phyloP scores from a whole-genome alignment of 2,888 invertebrate species.

The Nasonia oneida region DNA sequence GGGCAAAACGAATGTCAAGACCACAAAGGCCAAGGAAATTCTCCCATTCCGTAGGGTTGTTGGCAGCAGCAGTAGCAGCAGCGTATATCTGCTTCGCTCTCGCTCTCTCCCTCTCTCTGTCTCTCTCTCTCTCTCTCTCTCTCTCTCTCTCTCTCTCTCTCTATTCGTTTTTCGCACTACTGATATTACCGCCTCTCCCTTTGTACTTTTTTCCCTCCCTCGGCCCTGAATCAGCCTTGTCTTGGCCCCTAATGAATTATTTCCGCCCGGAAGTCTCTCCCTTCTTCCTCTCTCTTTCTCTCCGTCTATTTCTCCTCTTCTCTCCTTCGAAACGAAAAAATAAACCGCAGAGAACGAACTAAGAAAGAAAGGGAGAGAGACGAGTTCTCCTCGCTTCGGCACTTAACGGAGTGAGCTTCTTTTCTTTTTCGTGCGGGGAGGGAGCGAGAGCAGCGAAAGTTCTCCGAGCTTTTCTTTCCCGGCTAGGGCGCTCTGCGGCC shows the following conservation, averaged over 20 bases:
- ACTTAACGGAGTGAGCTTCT: slow-evolving; percentile 58
- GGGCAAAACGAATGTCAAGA: slow-evolving; percentile 44
- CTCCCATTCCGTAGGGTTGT: neutral
- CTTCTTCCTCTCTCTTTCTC: neutral
- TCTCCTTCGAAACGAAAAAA: neutral
- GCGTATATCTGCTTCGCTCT: slow-evolving; percentile 14
- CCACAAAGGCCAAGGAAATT: slow-evolving; percentile 45
- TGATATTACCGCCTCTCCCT: slow-evolving; percentile 32
- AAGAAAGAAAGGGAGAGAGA: slow-evolving; percentile 11
- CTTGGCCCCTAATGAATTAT: slow-evolving; percentile 58
- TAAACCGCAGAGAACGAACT: slow-evolving; percentile 14
- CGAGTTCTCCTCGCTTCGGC: slow-evolving; percentile 50
- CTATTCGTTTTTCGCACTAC: slow-evolving; percentile 19
- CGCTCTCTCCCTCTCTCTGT: neutral
- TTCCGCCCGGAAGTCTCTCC: slow-evolving; percentile 55
- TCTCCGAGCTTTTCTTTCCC: slow-evolving; percentile 42
- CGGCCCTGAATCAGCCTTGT: slow-evolving; percentile 46
- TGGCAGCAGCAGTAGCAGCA: neutral
- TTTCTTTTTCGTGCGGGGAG: neutral
- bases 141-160: neutral
- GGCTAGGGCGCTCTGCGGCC: neutral
- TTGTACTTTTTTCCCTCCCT: slow-evolving; percentile 17
- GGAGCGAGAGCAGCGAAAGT: slow-evolving; percentile 18
- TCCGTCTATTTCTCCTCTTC: neutral
- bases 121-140: neutral